phyloP scores from a whole-genome alignment of 2,888 invertebrate species.

The Petrophora chlorosata region DNA sequence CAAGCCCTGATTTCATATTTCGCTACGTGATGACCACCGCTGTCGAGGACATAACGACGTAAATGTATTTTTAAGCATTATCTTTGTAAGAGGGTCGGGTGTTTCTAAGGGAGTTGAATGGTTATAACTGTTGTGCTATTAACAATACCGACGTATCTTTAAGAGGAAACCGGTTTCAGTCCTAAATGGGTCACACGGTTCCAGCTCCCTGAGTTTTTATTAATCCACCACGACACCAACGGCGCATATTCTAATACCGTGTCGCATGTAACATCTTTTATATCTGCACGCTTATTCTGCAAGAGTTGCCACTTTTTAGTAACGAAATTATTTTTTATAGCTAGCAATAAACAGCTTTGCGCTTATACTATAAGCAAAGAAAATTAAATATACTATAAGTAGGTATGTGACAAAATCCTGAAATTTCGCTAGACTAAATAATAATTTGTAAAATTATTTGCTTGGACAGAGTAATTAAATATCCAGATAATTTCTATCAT shows the following conservation, averaged over 20 bases:
- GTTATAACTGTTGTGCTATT: constrained; percentile 76
- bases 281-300: not conserved
- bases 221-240: constrained; percentile 58
- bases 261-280: constrained; percentile 13
- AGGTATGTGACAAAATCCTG: not conserved
- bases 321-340: too few relatives aligned
- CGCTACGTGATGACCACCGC: constrained; percentile 67
- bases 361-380: too few relatives aligned
- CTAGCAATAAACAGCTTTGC: too few relatives aligned
- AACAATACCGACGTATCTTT: constrained; percentile 77
- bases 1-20: constrained; percentile 71
- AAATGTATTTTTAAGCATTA: constrained; percentile 77
- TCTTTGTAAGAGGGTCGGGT: constrained; percentile 73
- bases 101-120: constrained; percentile 75
- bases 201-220: constrained; percentile 73
- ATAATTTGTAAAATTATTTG: constrained; percentile 5
- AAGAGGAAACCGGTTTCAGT: constrained; percentile 80
- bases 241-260: constrained; percentile 36
- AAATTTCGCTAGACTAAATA: not conserved
- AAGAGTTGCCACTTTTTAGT: not conserved
- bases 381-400: too few relatives aligned
- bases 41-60: constrained; percentile 67
- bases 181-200: constrained; percentile 83
- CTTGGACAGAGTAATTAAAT: constrained; percentile 46
- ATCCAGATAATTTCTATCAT: constrained; percentile 51